Evolutionary conservation across 2,797 vertebrate genomes (phyloP).

Genomic region (Myotis daubentonii): DNA sequence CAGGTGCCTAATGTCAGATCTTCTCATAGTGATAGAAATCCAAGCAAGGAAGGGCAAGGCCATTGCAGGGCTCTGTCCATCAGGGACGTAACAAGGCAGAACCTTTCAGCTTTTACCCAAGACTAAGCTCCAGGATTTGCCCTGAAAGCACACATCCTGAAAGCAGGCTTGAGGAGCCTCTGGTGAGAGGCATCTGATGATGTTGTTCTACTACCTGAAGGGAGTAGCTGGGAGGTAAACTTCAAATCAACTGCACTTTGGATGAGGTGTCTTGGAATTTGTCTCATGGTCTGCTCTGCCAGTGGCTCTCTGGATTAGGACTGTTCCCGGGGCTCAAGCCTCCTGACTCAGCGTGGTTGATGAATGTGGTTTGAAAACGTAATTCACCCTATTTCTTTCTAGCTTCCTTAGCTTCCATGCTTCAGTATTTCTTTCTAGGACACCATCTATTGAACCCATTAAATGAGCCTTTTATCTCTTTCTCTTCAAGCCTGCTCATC

Average conservation of each 20-base stretch:
- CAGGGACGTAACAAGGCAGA: neutral
- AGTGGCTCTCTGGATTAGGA: neutral
- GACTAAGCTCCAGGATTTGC: neutral
- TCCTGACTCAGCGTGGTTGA: neutral
- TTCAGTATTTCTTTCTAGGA: neutral
- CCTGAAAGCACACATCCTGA: neutral
- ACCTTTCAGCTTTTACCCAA: neutral
- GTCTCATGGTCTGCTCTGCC: neutral
- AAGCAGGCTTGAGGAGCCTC: neutral
- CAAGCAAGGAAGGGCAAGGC: neutral
- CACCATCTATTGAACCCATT: neutral
- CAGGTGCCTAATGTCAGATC: neutral
- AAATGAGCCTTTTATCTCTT: neutral
- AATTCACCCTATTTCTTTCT: neutral
- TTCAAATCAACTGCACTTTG: neutral
- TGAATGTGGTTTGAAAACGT: conserved; percentile 24
- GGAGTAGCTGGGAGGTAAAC: neutral
- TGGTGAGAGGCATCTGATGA: neutral
- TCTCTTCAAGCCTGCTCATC: neutral
- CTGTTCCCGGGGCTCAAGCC: neutral
- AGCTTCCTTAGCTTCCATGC: neutral
- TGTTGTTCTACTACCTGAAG: neutral
- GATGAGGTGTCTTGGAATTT: neutral
- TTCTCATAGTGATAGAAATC: neutral
- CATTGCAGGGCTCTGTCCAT: neutral